phyloP scores from a whole-genome alignment of 2,888 invertebrate species.

The Sarcophaga rosellei region DNA sequence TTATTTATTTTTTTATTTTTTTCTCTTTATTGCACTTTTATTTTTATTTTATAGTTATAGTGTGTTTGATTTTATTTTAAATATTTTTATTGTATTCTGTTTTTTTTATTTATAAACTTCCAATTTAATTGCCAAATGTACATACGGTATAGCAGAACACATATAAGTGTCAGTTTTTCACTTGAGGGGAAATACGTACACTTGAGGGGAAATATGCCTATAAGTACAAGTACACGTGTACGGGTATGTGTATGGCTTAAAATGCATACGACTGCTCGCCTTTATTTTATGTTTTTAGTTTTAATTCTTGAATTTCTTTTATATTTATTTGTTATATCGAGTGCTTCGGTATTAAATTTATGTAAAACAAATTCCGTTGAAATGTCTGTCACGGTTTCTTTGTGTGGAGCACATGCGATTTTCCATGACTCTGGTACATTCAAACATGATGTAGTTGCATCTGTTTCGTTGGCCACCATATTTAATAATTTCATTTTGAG shows the following conservation, averaged over 20 bases:
- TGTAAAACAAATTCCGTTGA: too few species aligned
- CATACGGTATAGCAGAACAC: background rate
- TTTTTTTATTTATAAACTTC: slow-evolving; percentile 56
- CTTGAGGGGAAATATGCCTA: background rate
- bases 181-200: background rate
- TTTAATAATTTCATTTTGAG: too few species aligned
- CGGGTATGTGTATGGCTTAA: background rate
- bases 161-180: background rate
- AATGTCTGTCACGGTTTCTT: too few species aligned
- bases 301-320: background rate
- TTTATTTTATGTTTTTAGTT: slow-evolving; percentile 38
- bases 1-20: slow-evolving; percentile 31
- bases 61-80: slow-evolving; percentile 17
- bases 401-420: too few species aligned
- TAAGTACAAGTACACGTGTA: background rate
- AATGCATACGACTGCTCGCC: slow-evolving; percentile 24
- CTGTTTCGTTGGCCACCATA: too few species aligned
- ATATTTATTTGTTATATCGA: slow-evolving; percentile 39
- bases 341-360: background rate
- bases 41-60: background rate
- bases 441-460: too few species aligned
- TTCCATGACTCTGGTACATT: too few species aligned
- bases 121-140: slow-evolving; percentile 61
- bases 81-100: slow-evolving; percentile 23
- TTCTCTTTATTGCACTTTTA: background rate